phyloP scores from a whole-genome alignment of 2,888 invertebrate genomes.

The Ypsolopha sequella region DNA sequence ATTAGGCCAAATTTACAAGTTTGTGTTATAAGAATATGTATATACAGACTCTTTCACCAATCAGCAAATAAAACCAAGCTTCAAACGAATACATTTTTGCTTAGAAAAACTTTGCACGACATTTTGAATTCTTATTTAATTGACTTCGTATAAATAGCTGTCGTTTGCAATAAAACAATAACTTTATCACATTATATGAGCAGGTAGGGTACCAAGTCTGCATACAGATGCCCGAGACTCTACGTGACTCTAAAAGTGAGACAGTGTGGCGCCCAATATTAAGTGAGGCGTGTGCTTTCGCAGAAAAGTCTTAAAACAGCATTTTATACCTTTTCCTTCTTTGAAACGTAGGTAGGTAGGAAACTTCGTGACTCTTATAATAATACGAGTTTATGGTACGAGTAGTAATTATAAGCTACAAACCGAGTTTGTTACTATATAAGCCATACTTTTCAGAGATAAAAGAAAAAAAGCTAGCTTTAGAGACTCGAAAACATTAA shows the following conservation, averaged over 20 bases:
- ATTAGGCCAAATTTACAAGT: too few relatives aligned
- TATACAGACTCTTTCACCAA: too few relatives aligned
- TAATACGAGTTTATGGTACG: too few relatives aligned
- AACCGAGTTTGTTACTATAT: too few relatives aligned
- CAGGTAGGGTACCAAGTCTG: conserved; percentile 29
- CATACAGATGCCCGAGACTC: conserved; percentile 43
- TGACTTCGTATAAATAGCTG: not conserved
- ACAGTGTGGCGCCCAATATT: conserved; percentile 39
- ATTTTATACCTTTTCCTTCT: not conserved
- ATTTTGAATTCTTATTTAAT: not conserved
- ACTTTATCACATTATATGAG: conserved; percentile 36
- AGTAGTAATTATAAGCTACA: too few relatives aligned
- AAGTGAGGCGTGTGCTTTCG: not conserved
- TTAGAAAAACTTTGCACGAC: not conserved
- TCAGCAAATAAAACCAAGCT: too few relatives aligned
- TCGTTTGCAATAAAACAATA: conserved; percentile 16
- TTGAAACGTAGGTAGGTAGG: not conserved
- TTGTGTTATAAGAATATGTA: too few relatives aligned
- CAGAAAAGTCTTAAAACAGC: not conserved
- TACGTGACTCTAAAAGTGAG: conserved; percentile 28
- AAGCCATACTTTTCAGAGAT: too few relatives aligned
- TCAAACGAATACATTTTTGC: too few relatives aligned
- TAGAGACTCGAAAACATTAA: not conserved
- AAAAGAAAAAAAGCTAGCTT: too few relatives aligned
- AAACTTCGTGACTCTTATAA: too few relatives aligned